A percentile compares a stretch with the other conserved stretches of the same genome.
Evolutionary conservation across 2,113 vertebrate species (phyloP).

Genomic region (Pyxicephalus adspersus): DNA sequence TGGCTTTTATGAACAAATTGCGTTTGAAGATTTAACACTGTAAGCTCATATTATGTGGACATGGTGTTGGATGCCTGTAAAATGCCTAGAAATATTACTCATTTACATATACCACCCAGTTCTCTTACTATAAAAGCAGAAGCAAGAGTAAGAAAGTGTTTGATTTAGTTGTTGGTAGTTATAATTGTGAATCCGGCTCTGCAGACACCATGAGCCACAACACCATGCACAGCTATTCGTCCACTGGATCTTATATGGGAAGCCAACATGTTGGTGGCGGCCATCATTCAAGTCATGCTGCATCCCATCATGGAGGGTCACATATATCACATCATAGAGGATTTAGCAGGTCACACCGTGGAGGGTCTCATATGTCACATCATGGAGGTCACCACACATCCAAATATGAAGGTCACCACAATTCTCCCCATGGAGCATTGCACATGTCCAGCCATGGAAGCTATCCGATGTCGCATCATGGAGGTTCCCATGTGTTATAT

Average conservation of each 20-base stretch:
- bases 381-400: not conserved
- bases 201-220: slow-evolving; percentile 13
- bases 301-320: not conserved
- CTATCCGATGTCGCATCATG: not conserved
- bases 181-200: not conserved
- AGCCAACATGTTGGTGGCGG: not conserved
- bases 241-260: slow-evolving; percentile 5
- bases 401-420: not conserved
- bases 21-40: not conserved
- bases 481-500: not conserved
- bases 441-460: not conserved
- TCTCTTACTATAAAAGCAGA: slow-evolving; percentile 26
- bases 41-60: not conserved
- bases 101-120: slow-evolving; percentile 8
- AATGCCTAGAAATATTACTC: slow-evolving; percentile 7
- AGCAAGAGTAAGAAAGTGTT: not conserved
- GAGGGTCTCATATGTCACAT: not conserved
- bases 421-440: not conserved
- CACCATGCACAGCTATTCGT: slow-evolving; percentile 1
- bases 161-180: not conserved
- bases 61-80: not conserved
- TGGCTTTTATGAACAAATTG: not conserved
- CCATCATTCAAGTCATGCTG: not conserved
- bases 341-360: not conserved
- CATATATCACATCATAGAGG: not conserved